Percentiles rank a stretch among this genome's conserved stretches.
These are phyloP conservation scores for Stenodema calcarata DNA, from an alignment of 2,888 invertebrate genomes.

Conservation along the genomic window DNA sequence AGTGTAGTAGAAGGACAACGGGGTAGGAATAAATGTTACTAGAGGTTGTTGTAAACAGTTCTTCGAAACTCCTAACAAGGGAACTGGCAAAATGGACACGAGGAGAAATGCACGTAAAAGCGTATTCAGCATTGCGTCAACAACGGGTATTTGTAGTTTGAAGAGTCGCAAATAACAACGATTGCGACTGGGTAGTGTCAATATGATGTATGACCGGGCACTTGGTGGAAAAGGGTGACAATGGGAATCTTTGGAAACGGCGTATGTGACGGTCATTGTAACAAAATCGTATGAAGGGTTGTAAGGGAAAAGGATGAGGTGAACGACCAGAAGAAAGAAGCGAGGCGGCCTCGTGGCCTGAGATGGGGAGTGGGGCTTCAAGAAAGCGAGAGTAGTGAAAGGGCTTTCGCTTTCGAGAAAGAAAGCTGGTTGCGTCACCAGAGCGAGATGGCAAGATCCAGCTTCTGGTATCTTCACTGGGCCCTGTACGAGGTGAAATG, in stretches of 20 bases:
- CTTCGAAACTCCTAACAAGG: background rate
- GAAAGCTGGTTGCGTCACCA: conserved; percentile 41
- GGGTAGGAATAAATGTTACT: too few species aligned
- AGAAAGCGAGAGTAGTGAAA: conserved; percentile 44
- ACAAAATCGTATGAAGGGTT: background rate
- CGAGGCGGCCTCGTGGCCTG: background rate
- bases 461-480: background rate
- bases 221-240: background rate
- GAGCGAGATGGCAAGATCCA: background rate
- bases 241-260: background rate
- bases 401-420: conserved; percentile 31
- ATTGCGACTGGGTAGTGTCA: background rate
- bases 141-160: background rate
- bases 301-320: background rate
- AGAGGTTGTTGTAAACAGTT: background rate
- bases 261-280: background rate
- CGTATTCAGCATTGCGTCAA: background rate
- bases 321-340: conserved; percentile 3
- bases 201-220: background rate
- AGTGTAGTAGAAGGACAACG: too few species aligned
- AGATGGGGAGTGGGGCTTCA: background rate
- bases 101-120: background rate
- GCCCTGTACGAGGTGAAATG: too few species aligned
- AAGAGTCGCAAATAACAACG: background rate
- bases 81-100: background rate